Base-by-base conservation (phyloP, 2,113 vertebrate genomes). In the Monarcha castaneiventris region DNA sequence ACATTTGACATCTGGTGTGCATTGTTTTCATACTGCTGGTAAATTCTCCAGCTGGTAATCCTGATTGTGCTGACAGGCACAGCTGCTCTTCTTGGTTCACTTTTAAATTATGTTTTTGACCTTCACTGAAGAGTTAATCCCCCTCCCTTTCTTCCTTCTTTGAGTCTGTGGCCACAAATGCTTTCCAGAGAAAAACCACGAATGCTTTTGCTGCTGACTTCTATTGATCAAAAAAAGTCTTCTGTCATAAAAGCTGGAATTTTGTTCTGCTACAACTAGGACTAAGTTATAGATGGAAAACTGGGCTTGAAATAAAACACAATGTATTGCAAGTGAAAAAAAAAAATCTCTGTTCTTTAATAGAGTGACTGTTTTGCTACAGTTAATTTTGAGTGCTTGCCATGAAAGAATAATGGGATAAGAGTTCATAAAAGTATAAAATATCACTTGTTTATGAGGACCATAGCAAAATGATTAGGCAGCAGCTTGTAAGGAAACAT, bases 71-170 rank as follows among this genome's bases (percentile, higher is more conserved):
- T 97, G 96, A 97, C 95, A 97, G 97, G 96, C 96, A 95, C 97
- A 98, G 97, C 97, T 98, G 97, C 94, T 97, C 87, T 95, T 97
- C 95, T 98, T 94, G 87, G 93, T 96, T 97, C 94, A 93, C 96
- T 97, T 97, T 94, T 97, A 97, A 98, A 97, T 97, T 96, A 97
- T 97, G 96, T 94, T 98, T 98, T 97, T 98, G 97, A 98, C 97
- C 96, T 97, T 98, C 96, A 90, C 89, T 97, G 90, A 95, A 97
- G 93, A 97, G 97, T 98, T 98, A 97, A 97, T 97, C 96, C 92
- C 52, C 95, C 84, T 96, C 88, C 81, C 80, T 96, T 98, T 97
- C 91, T 97, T 96, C 88, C 94, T 96, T 41, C 94, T 98, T 98
- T 97, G 97, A 97, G 94, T 92, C 88, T 87, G 64, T 97, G 92